A percentile compares a stretch with the other conserved stretches of the same genome.
Conservation (phyloP, 2,888 invertebrate species). For the Augiades crinisus region DNA sequence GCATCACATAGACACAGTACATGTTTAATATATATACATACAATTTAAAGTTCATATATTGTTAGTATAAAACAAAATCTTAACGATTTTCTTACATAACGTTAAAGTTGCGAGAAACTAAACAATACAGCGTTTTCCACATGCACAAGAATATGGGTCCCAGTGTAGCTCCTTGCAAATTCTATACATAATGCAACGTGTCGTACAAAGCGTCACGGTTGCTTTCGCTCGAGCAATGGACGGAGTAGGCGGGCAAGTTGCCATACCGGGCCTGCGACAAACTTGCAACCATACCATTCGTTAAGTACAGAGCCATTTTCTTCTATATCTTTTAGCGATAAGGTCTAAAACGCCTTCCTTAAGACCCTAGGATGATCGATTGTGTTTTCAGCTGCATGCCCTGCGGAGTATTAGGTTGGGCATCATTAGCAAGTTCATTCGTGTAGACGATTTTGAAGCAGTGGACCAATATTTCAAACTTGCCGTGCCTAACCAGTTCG, state of each 20-base stretch:
- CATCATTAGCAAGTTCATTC: conserved; percentile 45
- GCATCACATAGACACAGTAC: too few relatives aligned
- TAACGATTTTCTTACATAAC: not conserved
- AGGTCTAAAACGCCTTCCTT: conserved; percentile 1
- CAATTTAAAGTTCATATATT: too few relatives aligned
- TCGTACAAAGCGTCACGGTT: conserved; percentile 35
- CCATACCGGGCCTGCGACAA: conserved; percentile 32
- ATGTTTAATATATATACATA: too few relatives aligned
- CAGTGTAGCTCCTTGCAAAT: conserved; percentile 32
- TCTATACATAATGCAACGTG: conserved; percentile 23
- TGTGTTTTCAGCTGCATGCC: conserved; percentile 26
- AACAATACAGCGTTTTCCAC: conserved; percentile 5
- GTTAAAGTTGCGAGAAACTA: not conserved
- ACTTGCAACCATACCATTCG: conserved; percentile 10
- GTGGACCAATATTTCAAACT: conserved; percentile 39
- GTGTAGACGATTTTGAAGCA: conserved; percentile 40
- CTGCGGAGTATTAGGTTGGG: conserved; percentile 35
- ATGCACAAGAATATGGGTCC: conserved; percentile 23
- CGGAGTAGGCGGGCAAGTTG: conserved; percentile 50
- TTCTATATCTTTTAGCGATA: conserved; percentile 7
- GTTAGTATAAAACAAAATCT: conserved; percentile 15
- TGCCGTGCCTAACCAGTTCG: conserved; percentile 25
- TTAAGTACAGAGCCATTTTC: conserved; percentile 24
- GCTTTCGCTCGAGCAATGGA: conserved; percentile 49
- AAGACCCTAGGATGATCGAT: conserved; percentile 11